A percentile compares a stretch with the other conserved stretches of the same genome.
Evolutionary conservation across 2,888 invertebrate species (phyloP).

Genomic region (Macaria liturata): DNA sequence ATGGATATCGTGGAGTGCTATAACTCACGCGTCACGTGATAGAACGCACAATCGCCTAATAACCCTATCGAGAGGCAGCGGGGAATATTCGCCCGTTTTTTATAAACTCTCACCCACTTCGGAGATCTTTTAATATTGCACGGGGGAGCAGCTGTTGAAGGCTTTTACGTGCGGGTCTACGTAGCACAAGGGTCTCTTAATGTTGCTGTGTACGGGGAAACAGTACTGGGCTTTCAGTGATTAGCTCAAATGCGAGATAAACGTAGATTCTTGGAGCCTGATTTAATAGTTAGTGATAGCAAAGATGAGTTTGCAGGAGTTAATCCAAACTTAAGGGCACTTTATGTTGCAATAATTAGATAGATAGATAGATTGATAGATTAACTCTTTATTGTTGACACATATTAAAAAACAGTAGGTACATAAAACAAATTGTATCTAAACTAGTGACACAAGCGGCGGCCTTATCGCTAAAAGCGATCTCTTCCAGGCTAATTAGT

Average conservation of each 20-base stretch:
- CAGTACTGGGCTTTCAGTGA: constrained; percentile 7
- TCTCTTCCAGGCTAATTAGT: too few species aligned
- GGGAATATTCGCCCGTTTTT: constrained; percentile 46
- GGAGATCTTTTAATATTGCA: constrained; percentile 70
- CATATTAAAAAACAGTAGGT: too few species aligned
- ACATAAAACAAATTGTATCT: too few species aligned
- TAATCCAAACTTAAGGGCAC: too few species aligned
- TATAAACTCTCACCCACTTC: constrained; percentile 63
- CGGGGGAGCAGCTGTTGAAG: constrained; percentile 71
- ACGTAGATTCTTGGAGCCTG: background rate
- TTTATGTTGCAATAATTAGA: too few species aligned
- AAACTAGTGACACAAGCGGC: too few species aligned
- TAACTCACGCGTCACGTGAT: constrained; percentile 36
- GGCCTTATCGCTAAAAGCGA: too few species aligned
- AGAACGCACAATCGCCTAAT: constrained; percentile 41
- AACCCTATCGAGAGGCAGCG: constrained; percentile 38
- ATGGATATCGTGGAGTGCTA: constrained; percentile 32
- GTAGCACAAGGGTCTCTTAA: constrained; percentile 26
- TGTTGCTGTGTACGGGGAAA: constrained; percentile 1
- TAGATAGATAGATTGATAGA: too few species aligned
- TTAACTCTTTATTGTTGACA: too few species aligned
- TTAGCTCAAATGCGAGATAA: too few species aligned
- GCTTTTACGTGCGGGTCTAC: constrained; percentile 60
- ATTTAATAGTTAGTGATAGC: too few species aligned
- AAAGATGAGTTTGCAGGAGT: too few species aligned